Evolutionary conservation across 2,797 vertebrate genomes (phyloP), one percentile per base, ranked within the genome.

Genomic region (Carapus acus): DNA sequence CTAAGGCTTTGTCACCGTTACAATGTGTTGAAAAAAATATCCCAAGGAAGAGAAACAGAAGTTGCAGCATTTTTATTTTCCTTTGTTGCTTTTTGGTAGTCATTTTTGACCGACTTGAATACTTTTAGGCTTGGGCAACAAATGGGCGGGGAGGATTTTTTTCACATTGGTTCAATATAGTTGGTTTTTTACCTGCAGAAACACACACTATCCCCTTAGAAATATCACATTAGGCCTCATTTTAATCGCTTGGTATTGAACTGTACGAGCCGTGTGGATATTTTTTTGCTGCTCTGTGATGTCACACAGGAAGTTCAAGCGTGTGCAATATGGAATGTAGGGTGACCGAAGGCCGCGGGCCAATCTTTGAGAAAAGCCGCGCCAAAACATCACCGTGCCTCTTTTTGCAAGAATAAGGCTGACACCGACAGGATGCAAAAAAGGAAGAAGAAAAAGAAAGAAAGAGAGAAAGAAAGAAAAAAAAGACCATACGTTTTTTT

Each of bases 1-100:
- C 89, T 86, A 91, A 94, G 88, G 88, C 90, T 85, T 83, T 90
- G 87, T 83, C 83, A 86, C 61, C 57, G 85, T 81, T 78, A 51
- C 49, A 49, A 62, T 71, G 67, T 82, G 83, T 54, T 53, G 43
- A 89, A 91, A 90, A 93, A 93, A 73, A 89, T 81, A 88, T 88
- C 31, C 14, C 31, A 86, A 90, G 89, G 88, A 90, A 89, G 86
- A 13, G 31, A 33, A 33, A 13, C 3, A 33, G 6, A 33, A 33
- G 12, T 33, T 33, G 31, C 31, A 33, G 31, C 31, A 33, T 33
- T 33, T 8, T 33, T 13, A 11, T n/a, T n/a, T n/a, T n/a, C n/a
- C n/a, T n/a, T n/a, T n/a, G n/a, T n/a, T n/a, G n/a, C n/a, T n/a
- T n/a, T n/a, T n/a, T n/a, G n/a, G n/a, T n/a, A 11, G 31, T 33